phyloP scores from a whole-genome alignment of 2,113 vertebrate species.

The Mormoops blainvillei region DNA sequence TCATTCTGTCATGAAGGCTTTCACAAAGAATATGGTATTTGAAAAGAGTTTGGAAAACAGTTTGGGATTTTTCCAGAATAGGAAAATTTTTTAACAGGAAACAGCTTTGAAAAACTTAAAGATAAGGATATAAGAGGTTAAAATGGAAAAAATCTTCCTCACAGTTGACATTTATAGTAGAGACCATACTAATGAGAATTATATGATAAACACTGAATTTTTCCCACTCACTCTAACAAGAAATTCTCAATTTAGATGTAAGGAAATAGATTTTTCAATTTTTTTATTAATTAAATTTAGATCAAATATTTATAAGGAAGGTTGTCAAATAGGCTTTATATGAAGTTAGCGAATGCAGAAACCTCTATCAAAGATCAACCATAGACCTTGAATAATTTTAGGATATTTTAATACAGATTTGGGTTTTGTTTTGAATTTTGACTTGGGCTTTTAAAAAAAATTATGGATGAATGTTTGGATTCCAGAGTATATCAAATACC shows the following conservation, averaged over 20 bases:
- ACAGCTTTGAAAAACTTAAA: neutral
- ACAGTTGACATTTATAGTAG: neutral
- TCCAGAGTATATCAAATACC: neutral
- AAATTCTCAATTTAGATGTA: neutral
- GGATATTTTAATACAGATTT: neutral
- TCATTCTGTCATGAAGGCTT: neutral
- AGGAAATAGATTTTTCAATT: neutral
- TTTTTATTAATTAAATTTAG: neutral
- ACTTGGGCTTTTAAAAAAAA: neutral
- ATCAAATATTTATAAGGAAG: neutral
- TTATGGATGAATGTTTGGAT: neutral
- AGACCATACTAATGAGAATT: neutral
- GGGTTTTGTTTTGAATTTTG: neutral
- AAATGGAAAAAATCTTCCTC: neutral
- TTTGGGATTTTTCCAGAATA: neutral
- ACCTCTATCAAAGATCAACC: neutral
- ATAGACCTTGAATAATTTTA: neutral
- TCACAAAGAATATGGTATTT: neutral
- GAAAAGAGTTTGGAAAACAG: neutral
- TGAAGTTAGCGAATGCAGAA: neutral
- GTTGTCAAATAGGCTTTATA: neutral
- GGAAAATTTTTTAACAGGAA: neutral
- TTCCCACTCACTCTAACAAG: neutral
- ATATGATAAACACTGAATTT: neutral
- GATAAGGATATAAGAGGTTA: neutral